A percentile compares a stretch with the other conserved stretches of the same genome.
These are phyloP conservation scores for Pongo pygmaeus DNA, from an alignment of 2,113 vertebrate species.

Conservation along the genomic window DNA sequence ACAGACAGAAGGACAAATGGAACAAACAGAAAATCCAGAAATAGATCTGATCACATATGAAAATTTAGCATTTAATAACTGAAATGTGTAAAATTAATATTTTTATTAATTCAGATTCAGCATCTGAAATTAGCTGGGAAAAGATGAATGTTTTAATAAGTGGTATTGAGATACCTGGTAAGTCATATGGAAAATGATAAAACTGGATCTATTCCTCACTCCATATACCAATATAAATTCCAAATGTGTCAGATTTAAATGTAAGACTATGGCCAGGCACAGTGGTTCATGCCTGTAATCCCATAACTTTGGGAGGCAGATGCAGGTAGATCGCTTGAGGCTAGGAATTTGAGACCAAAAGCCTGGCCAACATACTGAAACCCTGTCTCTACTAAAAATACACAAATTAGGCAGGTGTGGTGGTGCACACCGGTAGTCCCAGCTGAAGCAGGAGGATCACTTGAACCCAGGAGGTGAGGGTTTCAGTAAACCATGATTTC, in stretches of 20 bases:
- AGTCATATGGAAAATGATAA: constrained; percentile 15
- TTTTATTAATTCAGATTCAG: constrained; percentile 53
- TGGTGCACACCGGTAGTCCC: too few relatives aligned
- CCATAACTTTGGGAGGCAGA: too few relatives aligned
- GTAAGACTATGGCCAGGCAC: not conserved
- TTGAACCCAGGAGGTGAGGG: too few relatives aligned
- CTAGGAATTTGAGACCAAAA: too few relatives aligned
- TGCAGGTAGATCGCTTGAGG: too few relatives aligned
- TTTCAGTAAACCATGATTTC: too few relatives aligned
- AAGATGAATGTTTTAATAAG: constrained; percentile 37
- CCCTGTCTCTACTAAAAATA: too few relatives aligned
- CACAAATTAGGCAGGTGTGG: too few relatives aligned
- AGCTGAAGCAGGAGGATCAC: too few relatives aligned
- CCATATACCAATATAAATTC: not conserved
- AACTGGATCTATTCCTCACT: constrained; percentile 26
- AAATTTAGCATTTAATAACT: constrained; percentile 37
- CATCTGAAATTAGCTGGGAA: constrained; percentile 11
- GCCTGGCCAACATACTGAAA: too few relatives aligned
- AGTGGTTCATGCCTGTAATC: too few relatives aligned
- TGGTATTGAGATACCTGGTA: not conserved
- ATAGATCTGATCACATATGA: not conserved
- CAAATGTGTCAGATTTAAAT: not conserved
- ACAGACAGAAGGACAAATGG: constrained; percentile 49
- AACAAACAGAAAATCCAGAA: constrained; percentile 26
- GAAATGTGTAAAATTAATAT: constrained; percentile 36